Evolutionary conservation across 1,140 invertebrate genomes (phyloP).

Genomic region (Calycopis cecrops): DNA sequence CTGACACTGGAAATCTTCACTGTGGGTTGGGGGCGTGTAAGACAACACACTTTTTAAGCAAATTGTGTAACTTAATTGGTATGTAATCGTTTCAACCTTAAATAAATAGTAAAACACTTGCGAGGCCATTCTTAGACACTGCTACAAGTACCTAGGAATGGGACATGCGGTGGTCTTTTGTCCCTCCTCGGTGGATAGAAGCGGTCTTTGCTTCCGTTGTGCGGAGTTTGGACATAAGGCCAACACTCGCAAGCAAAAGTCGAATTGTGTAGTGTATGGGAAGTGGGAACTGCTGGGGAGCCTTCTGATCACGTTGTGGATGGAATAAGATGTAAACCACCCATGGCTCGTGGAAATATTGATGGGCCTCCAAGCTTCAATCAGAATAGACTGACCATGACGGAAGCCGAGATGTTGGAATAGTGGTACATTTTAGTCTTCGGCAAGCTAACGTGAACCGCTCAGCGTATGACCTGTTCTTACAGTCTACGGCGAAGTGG

Average conservation of each 20-base stretch:
- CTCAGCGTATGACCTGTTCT: conserved; percentile 1
- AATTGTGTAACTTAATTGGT: too few relatives aligned
- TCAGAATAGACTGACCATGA: neutral
- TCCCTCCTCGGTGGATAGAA: conserved; percentile 15
- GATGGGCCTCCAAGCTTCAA: neutral
- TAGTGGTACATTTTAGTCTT: neutral
- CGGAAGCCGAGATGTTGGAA: neutral
- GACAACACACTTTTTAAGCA: conserved; percentile 6
- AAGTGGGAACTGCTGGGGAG: neutral
- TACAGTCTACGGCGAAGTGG: conserved; percentile 11
- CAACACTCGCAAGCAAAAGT: neutral
- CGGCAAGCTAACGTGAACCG: conserved; percentile 13
- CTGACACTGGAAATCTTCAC: too few relatives aligned
- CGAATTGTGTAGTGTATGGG: conserved; percentile 23
- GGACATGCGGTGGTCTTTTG: conserved; percentile 19
- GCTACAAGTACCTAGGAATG: conserved; percentile 22
- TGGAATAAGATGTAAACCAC: conserved; percentile 13
- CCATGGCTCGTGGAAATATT: neutral
- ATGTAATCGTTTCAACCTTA: too few relatives aligned
- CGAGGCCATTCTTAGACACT: conserved; percentile 14
- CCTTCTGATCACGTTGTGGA: conserved; percentile 21
- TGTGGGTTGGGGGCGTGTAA: conserved; percentile 23
- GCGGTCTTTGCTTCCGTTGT: conserved; percentile 24
- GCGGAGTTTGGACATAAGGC: conserved; percentile 24
- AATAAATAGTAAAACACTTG: too few relatives aligned